Evolutionary conservation across 2,113 vertebrate genomes (phyloP).

Genomic region (Centrocercus urophasianus): DNA sequence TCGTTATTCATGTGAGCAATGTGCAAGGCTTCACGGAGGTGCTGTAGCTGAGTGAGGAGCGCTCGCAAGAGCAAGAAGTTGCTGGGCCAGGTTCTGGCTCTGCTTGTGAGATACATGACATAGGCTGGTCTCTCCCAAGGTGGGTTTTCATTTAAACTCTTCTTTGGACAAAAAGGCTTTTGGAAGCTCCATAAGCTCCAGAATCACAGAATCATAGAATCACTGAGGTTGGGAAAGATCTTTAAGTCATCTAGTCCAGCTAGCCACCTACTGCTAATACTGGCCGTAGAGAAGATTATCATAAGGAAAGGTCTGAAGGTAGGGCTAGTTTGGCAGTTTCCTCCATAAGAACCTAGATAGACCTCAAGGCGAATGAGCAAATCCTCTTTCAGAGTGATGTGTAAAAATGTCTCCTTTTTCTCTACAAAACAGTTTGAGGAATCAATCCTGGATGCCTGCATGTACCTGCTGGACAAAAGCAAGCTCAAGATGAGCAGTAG

Average conservation of each 20-base stretch:
- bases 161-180: not conserved
- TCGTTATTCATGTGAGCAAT: slow-evolving; percentile 23
- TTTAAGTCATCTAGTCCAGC: too few relatives aligned
- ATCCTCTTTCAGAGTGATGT: fast-evolving
- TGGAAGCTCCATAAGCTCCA: not conserved
- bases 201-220: too few relatives aligned
- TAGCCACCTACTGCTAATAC: too few relatives aligned
- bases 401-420: not conserved
- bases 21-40: not conserved
- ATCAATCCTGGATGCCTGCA: slow-evolving; percentile 42
- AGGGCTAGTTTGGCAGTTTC: not conserved
- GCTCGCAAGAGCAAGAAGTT: not conserved
- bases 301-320: not conserved
- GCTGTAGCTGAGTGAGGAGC: not conserved
- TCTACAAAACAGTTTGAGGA: slow-evolving; percentile 71
- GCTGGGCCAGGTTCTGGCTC: not conserved
- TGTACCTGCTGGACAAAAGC: slow-evolving; percentile 67
- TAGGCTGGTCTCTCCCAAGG: not conserved
- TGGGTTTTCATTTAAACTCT: not conserved
- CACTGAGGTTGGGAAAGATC: too few relatives aligned
- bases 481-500: not conserved
- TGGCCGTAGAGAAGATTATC: not conserved
- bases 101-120: fast-evolving
- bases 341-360: not conserved
- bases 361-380: not conserved